phyloP scores from a whole-genome alignment of 92 coral and sea anemone species.

The Bergia sp. region DNA sequence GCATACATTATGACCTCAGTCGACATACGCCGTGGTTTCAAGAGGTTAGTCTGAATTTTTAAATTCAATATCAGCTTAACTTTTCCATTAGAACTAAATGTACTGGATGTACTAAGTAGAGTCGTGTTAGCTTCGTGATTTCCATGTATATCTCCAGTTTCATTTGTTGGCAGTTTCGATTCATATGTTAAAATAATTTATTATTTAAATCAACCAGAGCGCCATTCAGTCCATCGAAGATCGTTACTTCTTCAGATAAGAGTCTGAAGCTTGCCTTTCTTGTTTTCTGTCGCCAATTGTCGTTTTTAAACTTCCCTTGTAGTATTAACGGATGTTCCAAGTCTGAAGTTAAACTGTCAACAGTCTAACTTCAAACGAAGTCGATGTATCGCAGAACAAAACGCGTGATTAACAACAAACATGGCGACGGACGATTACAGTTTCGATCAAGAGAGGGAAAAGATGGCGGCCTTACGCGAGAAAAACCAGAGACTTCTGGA shows the following conservation, averaged over 20 bases:
- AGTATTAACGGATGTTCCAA: conserved; percentile 4
- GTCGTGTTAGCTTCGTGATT: not conserved
- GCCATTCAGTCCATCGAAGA: not conserved
- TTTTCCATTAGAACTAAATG: not conserved
- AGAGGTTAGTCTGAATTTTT: no score
- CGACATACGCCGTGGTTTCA: no score
- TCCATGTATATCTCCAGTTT: not conserved
- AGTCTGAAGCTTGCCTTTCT: not conserved
- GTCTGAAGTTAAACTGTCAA: not conserved
- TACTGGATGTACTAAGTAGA: not conserved
- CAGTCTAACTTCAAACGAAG: conserved; percentile 16
- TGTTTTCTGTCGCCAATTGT: not conserved
- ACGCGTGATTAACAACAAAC: not conserved
- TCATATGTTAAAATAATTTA: no score
- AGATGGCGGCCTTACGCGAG: conserved; percentile 41
- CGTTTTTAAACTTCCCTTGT: conserved; percentile 8
- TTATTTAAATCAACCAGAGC: no score
- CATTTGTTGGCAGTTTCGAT: not conserved
- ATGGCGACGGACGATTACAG: conserved; percentile 10
- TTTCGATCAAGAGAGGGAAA: not conserved
- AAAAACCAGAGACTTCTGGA: conserved; percentile 51
- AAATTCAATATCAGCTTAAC: not conserved
- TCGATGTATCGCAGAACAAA: conserved; percentile 2
- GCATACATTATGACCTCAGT: no score
- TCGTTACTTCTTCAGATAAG: not conserved